Percentiles rank a stretch among this genome's conserved stretches.
phyloP scores from a whole-genome alignment of 1,140 invertebrate genomes.

The Brachionus paranguensis region DNA sequence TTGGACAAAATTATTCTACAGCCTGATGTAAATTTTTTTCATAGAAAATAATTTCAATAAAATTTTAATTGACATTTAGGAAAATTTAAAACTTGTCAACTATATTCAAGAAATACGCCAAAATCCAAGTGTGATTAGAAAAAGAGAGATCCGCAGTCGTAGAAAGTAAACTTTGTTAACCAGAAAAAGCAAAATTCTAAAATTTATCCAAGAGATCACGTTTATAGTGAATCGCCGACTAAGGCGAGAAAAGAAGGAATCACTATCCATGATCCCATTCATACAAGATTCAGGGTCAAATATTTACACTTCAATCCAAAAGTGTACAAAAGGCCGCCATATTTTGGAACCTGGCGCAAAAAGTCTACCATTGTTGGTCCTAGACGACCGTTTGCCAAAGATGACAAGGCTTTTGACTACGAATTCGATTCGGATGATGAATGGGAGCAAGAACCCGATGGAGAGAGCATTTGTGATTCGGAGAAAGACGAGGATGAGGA shows the following conservation, averaged over 20 bases:
- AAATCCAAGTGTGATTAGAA: not conserved
- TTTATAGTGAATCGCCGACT: not conserved
- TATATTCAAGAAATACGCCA: conserved; percentile 12
- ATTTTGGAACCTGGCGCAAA: conserved; percentile 39
- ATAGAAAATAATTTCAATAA: not conserved
- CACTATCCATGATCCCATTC: not conserved
- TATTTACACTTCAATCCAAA: conserved; percentile 36
- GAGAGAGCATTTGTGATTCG: conserved; percentile 4
- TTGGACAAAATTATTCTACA: not conserved
- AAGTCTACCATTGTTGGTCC: conserved; percentile 17
- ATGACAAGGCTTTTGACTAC: conserved; percentile 26
- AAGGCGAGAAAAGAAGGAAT: not conserved
- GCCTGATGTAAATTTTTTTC: not conserved
- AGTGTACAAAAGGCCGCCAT: conserved; percentile 12
- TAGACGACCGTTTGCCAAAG: conserved; percentile 13
- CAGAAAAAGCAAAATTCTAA: not conserved
- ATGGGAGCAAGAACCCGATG: conserved; percentile 40
- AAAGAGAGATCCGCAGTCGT: not conserved
- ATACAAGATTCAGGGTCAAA: not conserved
- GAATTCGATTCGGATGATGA: conserved; percentile 40
- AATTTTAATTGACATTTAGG: not conserved
- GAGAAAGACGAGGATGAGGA: conserved; percentile 19
- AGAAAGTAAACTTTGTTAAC: not conserved
- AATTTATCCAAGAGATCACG: not conserved
- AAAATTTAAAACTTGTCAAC: not conserved